Conservation (phyloP, 2,113 vertebrate species). For the Trematocara zebra region DNA sequence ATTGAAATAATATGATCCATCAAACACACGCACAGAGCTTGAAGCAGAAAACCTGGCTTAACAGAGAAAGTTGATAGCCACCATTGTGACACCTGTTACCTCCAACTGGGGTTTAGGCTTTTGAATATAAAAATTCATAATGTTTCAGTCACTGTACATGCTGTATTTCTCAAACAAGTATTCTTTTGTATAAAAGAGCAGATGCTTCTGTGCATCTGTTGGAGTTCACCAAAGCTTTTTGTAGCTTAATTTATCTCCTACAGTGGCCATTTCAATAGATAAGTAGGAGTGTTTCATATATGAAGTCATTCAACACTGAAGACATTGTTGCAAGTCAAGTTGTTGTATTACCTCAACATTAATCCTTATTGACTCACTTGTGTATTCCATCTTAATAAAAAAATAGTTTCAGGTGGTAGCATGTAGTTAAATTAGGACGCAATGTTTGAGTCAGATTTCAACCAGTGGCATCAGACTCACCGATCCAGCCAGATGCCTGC, state of each 20-base stretch:
- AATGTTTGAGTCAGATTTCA: background rate
- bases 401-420: background rate
- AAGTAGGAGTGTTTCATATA: background rate
- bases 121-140: background rate
- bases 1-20: background rate
- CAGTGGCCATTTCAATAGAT: background rate
- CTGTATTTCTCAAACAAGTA: background rate
- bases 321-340: background rate
- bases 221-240: background rate
- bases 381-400: background rate
- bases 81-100: background rate
- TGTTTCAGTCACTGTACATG: background rate
- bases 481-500: slow-evolving; percentile 11
- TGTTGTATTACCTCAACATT: background rate
- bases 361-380: background rate
- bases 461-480: background rate
- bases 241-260: background rate
- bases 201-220: background rate
- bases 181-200: slow-evolving; percentile 25
- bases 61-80: background rate
- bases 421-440: background rate
- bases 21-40: background rate
- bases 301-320: background rate
- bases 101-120: background rate
- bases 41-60: background rate